Conservation (phyloP, 1,140 invertebrate genomes). For the Caenorhabditis elegans region DNA sequence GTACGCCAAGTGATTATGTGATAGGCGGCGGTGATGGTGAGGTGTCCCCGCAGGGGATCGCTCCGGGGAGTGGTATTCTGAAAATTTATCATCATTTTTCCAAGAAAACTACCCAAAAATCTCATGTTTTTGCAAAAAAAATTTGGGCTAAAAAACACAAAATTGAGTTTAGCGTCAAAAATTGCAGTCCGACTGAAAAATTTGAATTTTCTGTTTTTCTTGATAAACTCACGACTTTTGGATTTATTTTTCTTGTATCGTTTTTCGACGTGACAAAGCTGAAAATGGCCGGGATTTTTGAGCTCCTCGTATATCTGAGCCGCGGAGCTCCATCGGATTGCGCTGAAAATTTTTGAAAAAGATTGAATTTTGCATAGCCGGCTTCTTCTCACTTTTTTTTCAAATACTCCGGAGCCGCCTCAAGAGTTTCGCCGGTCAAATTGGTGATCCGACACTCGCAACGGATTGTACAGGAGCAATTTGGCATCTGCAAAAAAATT, state of each 20-base stretch:
- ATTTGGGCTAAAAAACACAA: too few species aligned
- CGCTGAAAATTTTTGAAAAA: slow-evolving; percentile 3
- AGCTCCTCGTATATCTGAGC: neutral
- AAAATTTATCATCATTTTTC: neutral
- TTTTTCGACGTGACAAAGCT: too few species aligned
- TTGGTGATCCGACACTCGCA: neutral
- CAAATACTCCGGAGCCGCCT: neutral
- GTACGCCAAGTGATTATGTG: neutral
- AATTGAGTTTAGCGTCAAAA: too few species aligned
- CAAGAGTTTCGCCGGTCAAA: neutral
- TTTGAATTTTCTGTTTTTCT: too few species aligned
- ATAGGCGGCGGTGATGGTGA: neutral
- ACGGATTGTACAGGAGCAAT: neutral
- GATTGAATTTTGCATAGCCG: neutral
- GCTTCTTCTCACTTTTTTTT: neutral
- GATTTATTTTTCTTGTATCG: neutral
- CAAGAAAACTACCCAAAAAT: too few species aligned
- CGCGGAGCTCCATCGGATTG: neutral
- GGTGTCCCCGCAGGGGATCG: neutral
- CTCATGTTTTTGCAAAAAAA: neutral
- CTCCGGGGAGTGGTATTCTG: neutral
- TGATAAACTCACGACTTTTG: neutral
- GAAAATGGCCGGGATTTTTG: neutral
- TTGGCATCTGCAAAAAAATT: neutral
- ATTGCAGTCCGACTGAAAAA: too few species aligned